Evolutionary conservation across 2,797 vertebrate genomes (phyloP), one percentile per base, ranked within the genome.

Genomic region (Macroramphosus scolopax): DNA sequence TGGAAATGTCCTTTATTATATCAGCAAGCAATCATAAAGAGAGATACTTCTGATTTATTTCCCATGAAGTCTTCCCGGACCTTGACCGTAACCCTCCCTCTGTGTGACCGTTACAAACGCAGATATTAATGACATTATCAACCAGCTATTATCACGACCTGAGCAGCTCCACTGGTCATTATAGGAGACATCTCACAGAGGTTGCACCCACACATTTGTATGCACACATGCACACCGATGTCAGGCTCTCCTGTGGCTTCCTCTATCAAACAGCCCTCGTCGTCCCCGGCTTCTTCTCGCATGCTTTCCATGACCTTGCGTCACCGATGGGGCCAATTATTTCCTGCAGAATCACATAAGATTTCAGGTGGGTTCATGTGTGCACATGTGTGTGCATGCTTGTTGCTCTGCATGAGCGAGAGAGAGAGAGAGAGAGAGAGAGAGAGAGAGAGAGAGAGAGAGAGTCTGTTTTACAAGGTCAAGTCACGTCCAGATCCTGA

Each of bases 291-390:
- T 58, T 51, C 41, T 39, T 60, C 40, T 32, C 39, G 63, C 31
- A 33, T 22, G 37, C 72, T 77, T 61, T 76, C 69, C 68, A 51
- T 51, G 42, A 2, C 33, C 38, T 33, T 15, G n/a, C n/a, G 6
- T 54, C 70, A 74, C 71, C 74, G 48, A 13, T 36, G 75, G 73
- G 81, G 64, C 68, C 73, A 81, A 81, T 83, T 84, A 79, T 75
- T 78, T 80, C 29, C 36, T 31, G 32, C 48, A 54, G 16, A 37
- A 49, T 72, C 68, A 58, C 47, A 39, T 12, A n/a, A 32, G 25
- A 44, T 46, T 32, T 64, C 53, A 65, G 68, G 54, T 66, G 50
- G 59, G 49, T 25, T 46, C 22, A 18, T 5, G 17, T 2, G 15
- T 1, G 14, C 29, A 38, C 22, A 8, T 24, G 17, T 4, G 2